Evolutionary conservation across 2,888 invertebrate genomes (phyloP), one percentile per base, ranked within the genome.

Genomic region (Ennomos quercinarius): DNA sequence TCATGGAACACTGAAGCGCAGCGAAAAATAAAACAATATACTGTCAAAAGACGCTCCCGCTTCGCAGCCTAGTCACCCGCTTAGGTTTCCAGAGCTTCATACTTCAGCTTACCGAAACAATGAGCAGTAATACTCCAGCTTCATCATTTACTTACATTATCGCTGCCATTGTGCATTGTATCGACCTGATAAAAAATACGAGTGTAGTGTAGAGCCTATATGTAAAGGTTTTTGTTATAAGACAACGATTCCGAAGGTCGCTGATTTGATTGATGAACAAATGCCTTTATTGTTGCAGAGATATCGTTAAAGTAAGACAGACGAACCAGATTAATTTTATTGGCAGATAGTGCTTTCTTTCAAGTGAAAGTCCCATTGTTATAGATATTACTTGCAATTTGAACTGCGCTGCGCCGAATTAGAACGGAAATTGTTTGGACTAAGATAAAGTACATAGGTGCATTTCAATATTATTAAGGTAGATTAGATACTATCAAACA

Each of bases 121-220:
- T 57, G 53, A 64, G 51, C 54, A 47, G 52, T 45, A 52, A 41
- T 45, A 48, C n/a, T 43, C 43, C 36, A 41, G 36, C 43, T 60
- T 40, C 44, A 58, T 61, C 50, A 37, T 55, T 58, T 61, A 59
- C 57, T 60, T 54, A 51, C 39, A 51, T 54, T 51, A 57, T 58
- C 56, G 44, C 53, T 42, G 43, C 63, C 59, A 65, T 68, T 66
- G 67, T 70, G 58, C 59, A 66, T 68, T 66, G 64, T 64, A 57
- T 64, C 45, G 45, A 40, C 45, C 38, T 49, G 43, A 55, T 54
- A 58, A 58, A n/a, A 58, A 51, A 53, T 37, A 35, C 35, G 36
- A 10, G 8, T n/a, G n/a, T n/a, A n/a, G n/a, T 46, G 2, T 13
- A 11, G 12, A 45, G 9, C 12, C 11, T 43, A 11, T 41, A 9